Evolutionary conservation across 2,797 vertebrate species (phyloP).

Genomic region (Enteromius thamalakanensis): DNA sequence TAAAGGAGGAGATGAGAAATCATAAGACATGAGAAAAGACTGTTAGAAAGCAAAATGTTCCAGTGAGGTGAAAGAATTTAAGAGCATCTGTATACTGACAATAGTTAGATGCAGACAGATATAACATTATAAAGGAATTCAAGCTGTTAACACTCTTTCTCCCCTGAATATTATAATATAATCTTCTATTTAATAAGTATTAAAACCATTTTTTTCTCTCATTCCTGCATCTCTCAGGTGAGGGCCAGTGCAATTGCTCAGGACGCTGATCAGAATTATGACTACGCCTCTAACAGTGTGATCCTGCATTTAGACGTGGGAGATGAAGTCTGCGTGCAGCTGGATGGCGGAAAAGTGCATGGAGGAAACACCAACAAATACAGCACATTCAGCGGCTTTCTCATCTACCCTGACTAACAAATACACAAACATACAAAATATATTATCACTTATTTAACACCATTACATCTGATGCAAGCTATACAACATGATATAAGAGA

Average conservation of each 20-base stretch:
- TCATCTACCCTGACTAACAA: slow-evolving; percentile 92
- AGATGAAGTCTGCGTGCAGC: slow-evolving; percentile 91
- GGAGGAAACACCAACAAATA: slow-evolving; percentile 97
- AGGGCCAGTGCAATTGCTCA: slow-evolving; percentile 94
- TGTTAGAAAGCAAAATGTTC: slow-evolving; percentile 60
- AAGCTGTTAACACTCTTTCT: slow-evolving; percentile 43
- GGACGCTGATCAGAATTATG: slow-evolving; percentile 96
- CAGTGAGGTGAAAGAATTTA: slow-evolving; percentile 66
- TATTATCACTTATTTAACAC: slow-evolving; percentile 17
- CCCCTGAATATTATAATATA: neutral
- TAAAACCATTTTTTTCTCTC: neutral
- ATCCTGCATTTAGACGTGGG: slow-evolving; percentile 94
- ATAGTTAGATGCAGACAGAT: slow-evolving; percentile 65
- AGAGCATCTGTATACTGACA: slow-evolving; percentile 68
- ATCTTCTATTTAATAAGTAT: neutral
- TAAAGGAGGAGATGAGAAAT: neutral
- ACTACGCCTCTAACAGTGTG: slow-evolving; percentile 95
- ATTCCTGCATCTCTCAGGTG: slow-evolving; percentile 74
- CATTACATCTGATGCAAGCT: slow-evolving; percentile 1
- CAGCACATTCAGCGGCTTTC: slow-evolving; percentile 96
- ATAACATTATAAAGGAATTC: slow-evolving; percentile 68
- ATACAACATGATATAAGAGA: slow-evolving; percentile 9
- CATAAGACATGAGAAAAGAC: neutral
- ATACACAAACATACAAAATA: slow-evolving; percentile 33
- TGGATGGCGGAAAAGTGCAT: slow-evolving; percentile 94